Evolutionary conservation across 1,140 invertebrate species (phyloP).

Genomic region (Eulimnadia texana): DNA sequence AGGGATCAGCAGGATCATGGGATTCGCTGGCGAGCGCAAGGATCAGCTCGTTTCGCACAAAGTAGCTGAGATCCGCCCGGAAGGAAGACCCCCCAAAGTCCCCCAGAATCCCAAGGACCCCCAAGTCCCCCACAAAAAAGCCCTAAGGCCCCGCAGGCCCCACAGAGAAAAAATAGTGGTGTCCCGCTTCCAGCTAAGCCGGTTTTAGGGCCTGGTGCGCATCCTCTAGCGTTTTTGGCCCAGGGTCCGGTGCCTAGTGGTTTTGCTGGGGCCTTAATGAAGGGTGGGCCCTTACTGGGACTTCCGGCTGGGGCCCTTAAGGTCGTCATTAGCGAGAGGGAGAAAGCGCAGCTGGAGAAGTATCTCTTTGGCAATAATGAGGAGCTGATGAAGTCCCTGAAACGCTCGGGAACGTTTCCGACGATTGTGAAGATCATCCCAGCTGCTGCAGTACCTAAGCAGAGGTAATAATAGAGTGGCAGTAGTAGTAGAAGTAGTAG

Average conservation of each 20-base stretch:
- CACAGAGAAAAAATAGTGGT: no score
- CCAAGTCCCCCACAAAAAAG: no score
- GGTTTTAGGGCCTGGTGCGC: no score
- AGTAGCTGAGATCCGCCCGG: no score
- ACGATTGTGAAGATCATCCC: background rate
- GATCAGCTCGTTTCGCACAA: no score
- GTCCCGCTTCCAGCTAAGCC: no score
- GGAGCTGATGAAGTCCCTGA: no score
- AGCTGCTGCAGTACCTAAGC: background rate
- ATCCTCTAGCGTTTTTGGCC: background rate
- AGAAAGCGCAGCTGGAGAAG: slow-evolving; percentile 9
- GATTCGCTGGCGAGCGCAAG: background rate
- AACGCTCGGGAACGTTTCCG: background rate
- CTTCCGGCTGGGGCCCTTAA: background rate
- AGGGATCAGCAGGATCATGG: background rate
- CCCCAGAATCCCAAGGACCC: no score
- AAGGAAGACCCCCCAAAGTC: no score
- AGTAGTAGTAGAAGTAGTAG: no score
- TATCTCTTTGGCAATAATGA: slow-evolving; percentile 5
- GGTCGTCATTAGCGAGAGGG: background rate
- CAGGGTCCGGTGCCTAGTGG: background rate
- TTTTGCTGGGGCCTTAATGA: background rate
- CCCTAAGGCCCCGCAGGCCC: no score
- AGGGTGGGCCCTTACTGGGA: background rate
- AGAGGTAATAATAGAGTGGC: background rate